Conservation (phyloP, 2,797 vertebrate genomes). For the Mus minutoides region DNA sequence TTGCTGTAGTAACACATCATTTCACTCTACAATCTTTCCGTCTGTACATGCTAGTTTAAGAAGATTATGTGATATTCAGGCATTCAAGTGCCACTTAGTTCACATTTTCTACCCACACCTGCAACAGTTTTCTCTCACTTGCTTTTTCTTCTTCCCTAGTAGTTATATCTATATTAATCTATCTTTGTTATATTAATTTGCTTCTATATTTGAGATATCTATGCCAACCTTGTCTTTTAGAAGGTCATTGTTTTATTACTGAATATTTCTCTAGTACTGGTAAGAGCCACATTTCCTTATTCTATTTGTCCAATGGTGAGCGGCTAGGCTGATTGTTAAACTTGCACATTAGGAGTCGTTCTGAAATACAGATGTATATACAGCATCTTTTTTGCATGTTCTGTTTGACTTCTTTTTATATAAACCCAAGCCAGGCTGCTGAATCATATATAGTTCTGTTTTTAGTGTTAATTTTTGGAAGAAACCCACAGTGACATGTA, state of each 20-base stretch:
- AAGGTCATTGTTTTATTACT: no score
- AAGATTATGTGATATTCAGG: not conserved
- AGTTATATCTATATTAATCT: not conserved
- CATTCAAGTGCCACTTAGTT: not conserved
- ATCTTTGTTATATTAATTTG: no score
- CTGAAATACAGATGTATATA: not conserved
- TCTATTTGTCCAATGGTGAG: not conserved
- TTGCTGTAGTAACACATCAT: not conserved
- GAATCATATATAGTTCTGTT: not conserved
- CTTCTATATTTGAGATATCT: not conserved
- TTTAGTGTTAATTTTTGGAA: not conserved
- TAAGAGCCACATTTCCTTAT: not conserved
- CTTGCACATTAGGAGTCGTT: no score
- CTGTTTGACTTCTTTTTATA: not conserved
- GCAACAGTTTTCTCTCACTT: not conserved
- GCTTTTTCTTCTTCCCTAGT: not conserved
- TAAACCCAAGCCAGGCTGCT: not conserved
- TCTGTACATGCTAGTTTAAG: not conserved
- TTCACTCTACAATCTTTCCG: not conserved
- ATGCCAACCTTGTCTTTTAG: not conserved
- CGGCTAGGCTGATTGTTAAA: not conserved
- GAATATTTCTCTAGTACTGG: no score
- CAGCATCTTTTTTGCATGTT: not conserved
- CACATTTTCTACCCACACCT: not conserved
- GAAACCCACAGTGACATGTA: not conserved